A percentile compares a stretch with the other conserved stretches of the same genome.
phyloP scores from a whole-genome alignment of 2,888 invertebrate species.

The Arge pagana region DNA sequence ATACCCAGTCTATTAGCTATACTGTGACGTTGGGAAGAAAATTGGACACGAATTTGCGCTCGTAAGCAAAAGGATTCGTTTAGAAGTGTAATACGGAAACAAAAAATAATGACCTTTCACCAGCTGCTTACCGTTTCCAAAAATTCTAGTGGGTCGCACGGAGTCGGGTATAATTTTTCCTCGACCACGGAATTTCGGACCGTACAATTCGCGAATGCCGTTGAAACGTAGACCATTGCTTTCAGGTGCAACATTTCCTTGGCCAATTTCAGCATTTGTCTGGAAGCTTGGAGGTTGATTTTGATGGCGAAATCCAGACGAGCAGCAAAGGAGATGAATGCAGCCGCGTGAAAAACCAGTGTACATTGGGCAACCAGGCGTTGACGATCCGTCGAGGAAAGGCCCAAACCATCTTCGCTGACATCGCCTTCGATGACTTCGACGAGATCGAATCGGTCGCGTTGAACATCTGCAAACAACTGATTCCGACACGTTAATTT shows the following conservation, averaged over 20 bases:
- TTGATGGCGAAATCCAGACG: constrained; percentile 62
- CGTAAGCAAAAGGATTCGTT: too few species aligned
- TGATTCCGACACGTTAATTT: constrained; percentile 13
- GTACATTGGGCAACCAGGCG: constrained; percentile 45
- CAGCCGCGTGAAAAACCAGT: constrained; percentile 66
- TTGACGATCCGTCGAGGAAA: constrained; percentile 52
- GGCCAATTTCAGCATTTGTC: constrained; percentile 58
- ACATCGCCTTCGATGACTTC: constrained; percentile 58
- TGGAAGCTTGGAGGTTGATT: constrained; percentile 66
- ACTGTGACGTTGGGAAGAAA: too few species aligned
- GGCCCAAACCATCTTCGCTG: constrained; percentile 51
- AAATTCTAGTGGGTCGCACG: constrained; percentile 48
- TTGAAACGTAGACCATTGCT: constrained; percentile 66
- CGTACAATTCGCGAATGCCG: constrained; percentile 68
- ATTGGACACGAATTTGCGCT: too few species aligned
- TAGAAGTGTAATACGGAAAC: too few species aligned
- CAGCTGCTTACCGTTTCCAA: constrained; percentile 40
- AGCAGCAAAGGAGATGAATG: constrained; percentile 67
- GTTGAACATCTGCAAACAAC: constrained; percentile 38
- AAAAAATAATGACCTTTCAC: too few species aligned
- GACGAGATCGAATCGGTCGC: constrained; percentile 54
- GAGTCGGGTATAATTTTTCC: constrained; percentile 61
- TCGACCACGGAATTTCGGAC: constrained; percentile 52
- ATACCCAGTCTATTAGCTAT: too few species aligned
- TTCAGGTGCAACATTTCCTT: constrained; percentile 37